These are phyloP conservation scores for Apeltes quadracus DNA, from an alignment of 2,113 vertebrate genomes.

Conservation along the genomic window DNA sequence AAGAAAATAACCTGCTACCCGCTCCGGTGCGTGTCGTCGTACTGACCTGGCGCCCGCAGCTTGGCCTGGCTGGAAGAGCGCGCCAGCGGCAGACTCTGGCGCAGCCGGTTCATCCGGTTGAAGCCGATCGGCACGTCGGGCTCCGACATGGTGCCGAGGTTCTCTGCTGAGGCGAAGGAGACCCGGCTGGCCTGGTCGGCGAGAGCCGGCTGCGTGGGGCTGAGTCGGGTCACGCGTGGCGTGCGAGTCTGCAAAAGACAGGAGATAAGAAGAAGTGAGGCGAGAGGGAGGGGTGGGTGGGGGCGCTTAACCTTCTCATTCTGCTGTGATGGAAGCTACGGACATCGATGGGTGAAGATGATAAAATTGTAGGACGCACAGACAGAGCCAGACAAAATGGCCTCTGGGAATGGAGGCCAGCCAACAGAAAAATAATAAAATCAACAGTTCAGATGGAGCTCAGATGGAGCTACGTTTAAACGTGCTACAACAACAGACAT, in stretches of 20 bases:
- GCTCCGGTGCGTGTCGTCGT: not conserved
- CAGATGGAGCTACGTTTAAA: slow-evolving; percentile 17
- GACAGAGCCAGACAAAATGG: slow-evolving; percentile 20
- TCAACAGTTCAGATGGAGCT: slow-evolving; percentile 29
- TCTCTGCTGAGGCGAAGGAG: slow-evolving; percentile 92
- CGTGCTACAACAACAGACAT: not conserved
- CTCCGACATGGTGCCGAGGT: slow-evolving; percentile 96
- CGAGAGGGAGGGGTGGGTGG: not conserved
- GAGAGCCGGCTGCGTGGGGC: slow-evolving; percentile 85
- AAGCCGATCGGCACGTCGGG: slow-evolving; percentile 92
- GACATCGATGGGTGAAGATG: slow-evolving; percentile 3
- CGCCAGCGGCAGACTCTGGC: slow-evolving; percentile 95
- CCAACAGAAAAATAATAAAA: slow-evolving; percentile 9
- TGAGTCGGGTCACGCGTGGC: slow-evolving; percentile 87
- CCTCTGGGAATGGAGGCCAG: slow-evolving; percentile 8
- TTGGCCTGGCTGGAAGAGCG: slow-evolving; percentile 96
- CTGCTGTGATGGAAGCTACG: not conserved
- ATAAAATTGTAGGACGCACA: not conserved
- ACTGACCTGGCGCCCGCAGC: slow-evolving; percentile 91
- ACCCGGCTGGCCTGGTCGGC: slow-evolving; percentile 91
- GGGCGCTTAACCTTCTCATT: not conserved
- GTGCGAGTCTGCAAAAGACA: slow-evolving; percentile 86
- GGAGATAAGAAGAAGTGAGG: slow-evolving; percentile 6
- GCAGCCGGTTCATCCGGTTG: slow-evolving; percentile 95
- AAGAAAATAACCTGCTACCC: not conserved